These are phyloP conservation scores for Cisticola juncidis DNA, from an alignment of 2,113 vertebrate genomes.

Conservation along the genomic window DNA sequence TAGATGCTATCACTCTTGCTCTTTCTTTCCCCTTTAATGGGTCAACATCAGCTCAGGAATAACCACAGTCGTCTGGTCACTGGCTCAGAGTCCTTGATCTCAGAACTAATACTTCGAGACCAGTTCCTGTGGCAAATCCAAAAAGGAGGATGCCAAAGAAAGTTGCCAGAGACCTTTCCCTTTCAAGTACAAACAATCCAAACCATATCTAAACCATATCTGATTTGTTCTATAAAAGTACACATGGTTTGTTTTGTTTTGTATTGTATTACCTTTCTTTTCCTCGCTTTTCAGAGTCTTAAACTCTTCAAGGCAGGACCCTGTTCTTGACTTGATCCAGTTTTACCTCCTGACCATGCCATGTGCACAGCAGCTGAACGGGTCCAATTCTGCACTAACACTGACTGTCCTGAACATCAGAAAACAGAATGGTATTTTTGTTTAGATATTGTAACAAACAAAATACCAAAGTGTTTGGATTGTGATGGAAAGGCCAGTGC, in stretches of 20 bases:
- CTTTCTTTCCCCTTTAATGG: background rate
- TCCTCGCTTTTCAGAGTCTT: background rate
- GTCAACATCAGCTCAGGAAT: background rate
- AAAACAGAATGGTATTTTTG: background rate
- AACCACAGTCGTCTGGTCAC: fast-evolving
- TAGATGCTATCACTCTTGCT: background rate
- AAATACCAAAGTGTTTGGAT: background rate
- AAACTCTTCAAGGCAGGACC: background rate
- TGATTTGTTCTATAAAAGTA: background rate
- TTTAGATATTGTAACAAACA: background rate
- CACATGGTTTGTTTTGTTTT: background rate
- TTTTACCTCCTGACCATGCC: background rate
- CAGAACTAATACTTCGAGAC: background rate
- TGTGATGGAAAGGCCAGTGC: background rate
- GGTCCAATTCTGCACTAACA: background rate
- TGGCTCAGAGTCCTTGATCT: background rate
- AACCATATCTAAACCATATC: background rate
- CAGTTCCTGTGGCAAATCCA: background rate
- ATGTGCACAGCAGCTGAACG: background rate
- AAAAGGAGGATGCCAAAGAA: background rate
- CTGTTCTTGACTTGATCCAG: background rate
- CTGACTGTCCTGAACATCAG: background rate
- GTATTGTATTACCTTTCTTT: background rate
- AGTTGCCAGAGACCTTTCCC: background rate
- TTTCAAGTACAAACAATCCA: background rate